Evolutionary conservation across 2,113 vertebrate genomes (phyloP).

Genomic region (Caloenas nicobarica): DNA sequence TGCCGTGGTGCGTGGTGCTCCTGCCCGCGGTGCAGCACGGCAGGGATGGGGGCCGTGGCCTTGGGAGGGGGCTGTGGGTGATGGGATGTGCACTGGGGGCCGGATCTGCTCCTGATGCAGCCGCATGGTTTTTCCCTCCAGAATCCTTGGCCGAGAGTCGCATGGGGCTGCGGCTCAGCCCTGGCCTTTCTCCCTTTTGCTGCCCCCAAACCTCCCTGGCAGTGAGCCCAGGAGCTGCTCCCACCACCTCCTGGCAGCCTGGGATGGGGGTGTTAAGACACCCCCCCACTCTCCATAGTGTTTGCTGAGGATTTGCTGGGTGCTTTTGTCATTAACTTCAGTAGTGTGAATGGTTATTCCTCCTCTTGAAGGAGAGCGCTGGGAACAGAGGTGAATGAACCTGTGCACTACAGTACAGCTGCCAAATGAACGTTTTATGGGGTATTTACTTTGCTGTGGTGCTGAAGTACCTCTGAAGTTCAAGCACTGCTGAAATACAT

Average conservation of each 20-base stretch:
- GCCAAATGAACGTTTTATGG: neutral
- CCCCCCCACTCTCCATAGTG: accelerated
- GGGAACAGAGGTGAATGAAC: neutral
- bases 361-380: accelerated
- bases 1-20: accelerated
- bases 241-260: neutral
- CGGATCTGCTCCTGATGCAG: accelerated
- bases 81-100: neutral
- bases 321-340: neutral
- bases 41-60: neutral
- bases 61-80: neutral
- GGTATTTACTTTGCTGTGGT: neutral
- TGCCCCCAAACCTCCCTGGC: neutral
- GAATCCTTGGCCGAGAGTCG: accelerated
- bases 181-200: neutral
- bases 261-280: neutral
- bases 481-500: neutral
- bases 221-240: neutral
- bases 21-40: accelerated
- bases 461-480: neutral
- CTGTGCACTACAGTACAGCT: neutral
- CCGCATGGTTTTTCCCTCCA: accelerated
- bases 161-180: accelerated
- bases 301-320: neutral
- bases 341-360: accelerated